phyloP scores from a whole-genome alignment of 2,113 vertebrate genomes.

The Pavo muticus region DNA sequence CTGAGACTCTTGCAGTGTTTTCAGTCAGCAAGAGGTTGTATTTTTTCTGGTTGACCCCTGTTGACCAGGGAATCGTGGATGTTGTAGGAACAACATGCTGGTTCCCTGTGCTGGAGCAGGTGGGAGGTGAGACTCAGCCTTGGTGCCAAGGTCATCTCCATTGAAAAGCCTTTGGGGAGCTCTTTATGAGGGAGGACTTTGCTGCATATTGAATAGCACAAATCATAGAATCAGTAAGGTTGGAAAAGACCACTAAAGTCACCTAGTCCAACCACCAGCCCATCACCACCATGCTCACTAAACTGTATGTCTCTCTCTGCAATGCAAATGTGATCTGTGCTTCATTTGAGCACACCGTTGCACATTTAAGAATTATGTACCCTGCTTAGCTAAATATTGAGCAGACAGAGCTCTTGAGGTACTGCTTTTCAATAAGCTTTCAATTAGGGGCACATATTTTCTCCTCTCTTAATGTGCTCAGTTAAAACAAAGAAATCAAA shows the following conservation, averaged over 20 bases:
- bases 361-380: neutral
- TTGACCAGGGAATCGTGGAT: neutral
- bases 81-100: neutral
- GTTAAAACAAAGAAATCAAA: constrained; percentile 12
- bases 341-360: neutral
- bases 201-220: neutral
- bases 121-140: neutral
- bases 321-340: neutral
- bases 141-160: neutral
- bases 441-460: neutral
- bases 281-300: too few relatives aligned
- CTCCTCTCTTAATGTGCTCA: neutral
- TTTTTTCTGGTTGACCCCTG: neutral
- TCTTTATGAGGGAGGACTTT: constrained; percentile 33
- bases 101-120: neutral
- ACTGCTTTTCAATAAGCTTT: neutral
- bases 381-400: neutral
- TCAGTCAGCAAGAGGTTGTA: neutral
- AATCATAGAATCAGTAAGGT: neutral
- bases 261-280: too few relatives aligned
- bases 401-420: neutral
- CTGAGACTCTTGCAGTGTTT: neutral
- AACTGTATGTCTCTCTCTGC: too few relatives aligned
- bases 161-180: constrained; percentile 21
- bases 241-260: too few relatives aligned